Conservation (phyloP, 2,888 invertebrate species). For the Stegophylla sp. region DNA sequence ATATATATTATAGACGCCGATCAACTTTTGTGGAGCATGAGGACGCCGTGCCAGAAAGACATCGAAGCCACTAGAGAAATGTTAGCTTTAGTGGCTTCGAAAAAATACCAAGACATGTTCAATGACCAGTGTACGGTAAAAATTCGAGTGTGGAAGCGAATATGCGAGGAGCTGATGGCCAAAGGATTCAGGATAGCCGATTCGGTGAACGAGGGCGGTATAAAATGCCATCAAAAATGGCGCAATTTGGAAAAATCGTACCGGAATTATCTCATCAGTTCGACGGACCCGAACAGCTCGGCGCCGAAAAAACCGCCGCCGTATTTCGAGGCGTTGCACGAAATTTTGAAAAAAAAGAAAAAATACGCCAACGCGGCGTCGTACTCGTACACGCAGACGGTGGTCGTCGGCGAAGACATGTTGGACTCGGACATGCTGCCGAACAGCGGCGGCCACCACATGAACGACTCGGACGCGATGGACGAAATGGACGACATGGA, state of each 20-base stretch:
- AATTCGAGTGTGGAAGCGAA: conserved; percentile 52
- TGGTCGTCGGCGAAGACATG: conserved; percentile 30
- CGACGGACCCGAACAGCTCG: conserved; percentile 34
- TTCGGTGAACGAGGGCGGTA: conserved; percentile 50
- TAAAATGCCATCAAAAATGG: conserved; percentile 54
- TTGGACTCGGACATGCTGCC: background rate
- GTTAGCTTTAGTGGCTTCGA: conserved; percentile 42
- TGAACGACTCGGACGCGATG: conserved; percentile 22
- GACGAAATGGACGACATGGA: conserved; percentile 39
- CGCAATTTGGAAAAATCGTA: conserved; percentile 51
- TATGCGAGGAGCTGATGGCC: conserved; percentile 44
- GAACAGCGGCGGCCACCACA: background rate
- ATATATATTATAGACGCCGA: conserved; percentile 28
- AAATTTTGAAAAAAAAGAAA: conserved; percentile 41
- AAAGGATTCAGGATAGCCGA: conserved; percentile 47
- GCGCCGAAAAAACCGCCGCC: conserved; percentile 47
- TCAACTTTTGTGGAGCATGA: conserved; percentile 44
- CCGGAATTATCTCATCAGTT: conserved; percentile 44
- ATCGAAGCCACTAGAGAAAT: conserved; percentile 50
- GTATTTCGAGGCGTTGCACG: conserved; percentile 49
- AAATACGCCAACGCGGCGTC: conserved; percentile 48
- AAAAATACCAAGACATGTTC: conserved; percentile 51
- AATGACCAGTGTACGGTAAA: conserved; percentile 52
- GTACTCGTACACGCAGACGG: conserved; percentile 41
- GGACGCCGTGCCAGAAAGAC: conserved; percentile 52